Evolutionary conservation across 1,140 invertebrate genomes (phyloP), one percentile per base, ranked within the genome.

Genomic region (Phocides pigmalion): DNA sequence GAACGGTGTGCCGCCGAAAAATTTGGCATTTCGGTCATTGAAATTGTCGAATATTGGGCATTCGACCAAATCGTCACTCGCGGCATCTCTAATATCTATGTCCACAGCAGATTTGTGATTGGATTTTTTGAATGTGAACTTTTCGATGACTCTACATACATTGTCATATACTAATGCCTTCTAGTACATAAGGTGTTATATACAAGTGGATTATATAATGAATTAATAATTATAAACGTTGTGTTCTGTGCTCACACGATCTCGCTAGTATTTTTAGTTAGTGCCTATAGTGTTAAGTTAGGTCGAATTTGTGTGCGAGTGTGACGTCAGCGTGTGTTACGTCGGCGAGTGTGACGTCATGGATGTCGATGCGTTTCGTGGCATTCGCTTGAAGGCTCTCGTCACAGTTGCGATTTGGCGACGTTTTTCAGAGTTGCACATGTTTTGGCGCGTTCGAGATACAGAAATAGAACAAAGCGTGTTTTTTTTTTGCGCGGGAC

Each of bases 241-340:
- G 85, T 91, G 89, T 91, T 91, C 89, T 82, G 83, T 89, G 86
- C 84, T 91, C 87, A 91, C 80, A 81, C 79, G 89, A 91, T 91
- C 89, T 91, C 89, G 84, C 84, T 91, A 89, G 86, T 85, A 84
- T 82, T 84, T 84, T 89, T 89, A 89, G 87, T 89, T 89, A 90
- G 87, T 84, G 83, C 78, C 81, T 82, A 58, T 88, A 87, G 85
- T 66, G 62, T 81, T 90, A 89, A 89, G 85, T 87, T 87, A 89
- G 88, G 66, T 72, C 47, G 75, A 79, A 82, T 81, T 64, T 51
- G 54, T 82, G 68, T 63, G 72, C 53, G 65, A 63, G 78, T 70
- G 69, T 70, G 72, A 69, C 73, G 74, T 66, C 14, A 44, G 58
- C 1, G 4, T 39, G 32, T 12, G n/a, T n/a, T n/a, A n/a, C n/a